Percentiles rank a stretch among this genome's conserved stretches.
These are phyloP conservation scores for Cantharis nigra DNA, from an alignment of 2,888 invertebrate species.

Conservation along the genomic window DNA sequence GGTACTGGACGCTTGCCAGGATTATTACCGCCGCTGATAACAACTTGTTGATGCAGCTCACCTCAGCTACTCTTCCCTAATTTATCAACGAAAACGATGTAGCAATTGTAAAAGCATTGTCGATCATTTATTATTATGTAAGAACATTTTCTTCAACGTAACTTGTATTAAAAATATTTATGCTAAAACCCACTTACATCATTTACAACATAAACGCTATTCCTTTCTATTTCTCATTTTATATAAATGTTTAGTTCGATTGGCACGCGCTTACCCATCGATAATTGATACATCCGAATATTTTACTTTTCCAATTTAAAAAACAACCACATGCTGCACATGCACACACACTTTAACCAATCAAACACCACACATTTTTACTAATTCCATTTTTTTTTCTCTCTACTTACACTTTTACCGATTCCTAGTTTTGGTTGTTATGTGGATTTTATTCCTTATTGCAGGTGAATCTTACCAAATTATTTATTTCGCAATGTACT, in stretches of 20 bases:
- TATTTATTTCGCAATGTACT: slow-evolving; percentile 60
- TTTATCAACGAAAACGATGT: not conserved
- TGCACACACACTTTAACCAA: too few relatives aligned
- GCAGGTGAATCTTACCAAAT: slow-evolving; percentile 46
- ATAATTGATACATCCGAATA: slow-evolving; percentile 3
- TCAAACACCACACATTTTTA: too few relatives aligned
- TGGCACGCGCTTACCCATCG: not conserved
- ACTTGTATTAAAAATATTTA: not conserved
- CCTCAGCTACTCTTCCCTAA: not conserved
- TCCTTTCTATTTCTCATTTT: not conserved
- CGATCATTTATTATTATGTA: not conserved
- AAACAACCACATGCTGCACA: not conserved
- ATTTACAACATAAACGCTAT: not conserved
- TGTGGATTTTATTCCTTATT: slow-evolving; percentile 27
- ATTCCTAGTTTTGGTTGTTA: slow-evolving; percentile 6
- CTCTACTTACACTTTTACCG: not conserved
- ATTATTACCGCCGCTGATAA: slow-evolving; percentile 18
- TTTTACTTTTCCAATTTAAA: not conserved
- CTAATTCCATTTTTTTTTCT: not conserved
- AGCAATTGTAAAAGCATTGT: slow-evolving; percentile 1
- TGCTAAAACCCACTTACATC: not conserved
- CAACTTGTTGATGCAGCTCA: slow-evolving; percentile 30
- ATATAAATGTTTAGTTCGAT: not conserved
- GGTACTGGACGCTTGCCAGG: slow-evolving; percentile 26
- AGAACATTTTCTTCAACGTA: not conserved